Percentiles rank a stretch among this genome's conserved stretches.
These are phyloP conservation scores for Eupithecia abbreviata DNA, from an alignment of 2,888 invertebrate species.

Conservation along the genomic window DNA sequence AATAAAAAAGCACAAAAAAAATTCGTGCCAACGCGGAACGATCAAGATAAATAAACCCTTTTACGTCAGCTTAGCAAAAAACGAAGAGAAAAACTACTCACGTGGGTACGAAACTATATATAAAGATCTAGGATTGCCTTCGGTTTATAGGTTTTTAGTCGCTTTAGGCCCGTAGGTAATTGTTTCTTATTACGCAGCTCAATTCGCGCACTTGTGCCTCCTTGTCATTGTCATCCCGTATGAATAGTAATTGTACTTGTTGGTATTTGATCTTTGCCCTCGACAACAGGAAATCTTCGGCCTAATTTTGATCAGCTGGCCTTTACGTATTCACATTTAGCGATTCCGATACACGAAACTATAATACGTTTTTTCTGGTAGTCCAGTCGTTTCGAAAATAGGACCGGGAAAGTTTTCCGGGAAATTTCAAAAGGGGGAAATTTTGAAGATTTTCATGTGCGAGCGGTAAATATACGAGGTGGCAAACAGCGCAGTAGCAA, in stretches of 20 bases:
- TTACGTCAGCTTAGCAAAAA: background rate
- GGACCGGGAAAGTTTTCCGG: no score
- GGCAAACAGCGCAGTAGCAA: no score
- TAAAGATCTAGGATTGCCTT: background rate
- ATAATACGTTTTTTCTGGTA: background rate
- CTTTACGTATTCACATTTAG: conserved; percentile 1
- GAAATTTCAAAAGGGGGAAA: no score
- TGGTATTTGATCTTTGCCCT: conserved; percentile 28
- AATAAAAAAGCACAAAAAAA: no score
- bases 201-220: conserved; percentile 17
- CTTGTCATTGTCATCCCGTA: conserved; percentile 11
- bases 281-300: conserved; percentile 14
- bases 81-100: background rate
- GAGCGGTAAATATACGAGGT: no score
- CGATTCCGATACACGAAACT: background rate
- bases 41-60: background rate
- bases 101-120: no score
- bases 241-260: conserved; percentile 7
- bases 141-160: background rate
- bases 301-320: conserved; percentile 20
- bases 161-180: background rate
- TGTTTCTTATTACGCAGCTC: conserved; percentile 13
- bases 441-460: no score
- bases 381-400: no score
- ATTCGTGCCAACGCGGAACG: no score